These are phyloP conservation scores for Neocrepidodera transversa DNA, from an alignment of 2,888 invertebrate genomes.

Conservation along the genomic window DNA sequence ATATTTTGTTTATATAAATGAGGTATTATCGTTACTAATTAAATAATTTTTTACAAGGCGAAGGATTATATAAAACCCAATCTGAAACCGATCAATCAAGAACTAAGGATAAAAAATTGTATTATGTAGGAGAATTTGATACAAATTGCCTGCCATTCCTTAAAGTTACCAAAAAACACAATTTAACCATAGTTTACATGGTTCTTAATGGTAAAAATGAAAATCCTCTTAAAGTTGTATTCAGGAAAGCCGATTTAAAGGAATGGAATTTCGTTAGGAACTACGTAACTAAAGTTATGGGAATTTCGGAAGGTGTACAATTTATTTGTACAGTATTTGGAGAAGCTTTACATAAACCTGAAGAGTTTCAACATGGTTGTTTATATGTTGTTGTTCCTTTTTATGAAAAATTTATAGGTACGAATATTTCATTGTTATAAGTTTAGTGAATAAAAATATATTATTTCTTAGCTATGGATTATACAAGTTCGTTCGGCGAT, in stretches of 20 bases:
- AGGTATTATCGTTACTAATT: no score
- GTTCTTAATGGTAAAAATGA: background rate
- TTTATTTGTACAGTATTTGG: conserved; percentile 3
- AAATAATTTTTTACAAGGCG: no score
- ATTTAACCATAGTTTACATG: conserved; percentile 1
- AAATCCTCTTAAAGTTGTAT: background rate
- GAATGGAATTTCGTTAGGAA: background rate
- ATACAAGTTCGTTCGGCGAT: background rate
- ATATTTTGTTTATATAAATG: background rate
- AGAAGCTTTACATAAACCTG: background rate
- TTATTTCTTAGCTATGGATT: conserved; percentile 2
- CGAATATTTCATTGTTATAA: background rate
- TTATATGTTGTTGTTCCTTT: conserved; percentile 7
- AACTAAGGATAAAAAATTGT: background rate
- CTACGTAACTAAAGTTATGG: conserved; percentile 1
- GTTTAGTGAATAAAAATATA: background rate
- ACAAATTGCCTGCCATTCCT: background rate
- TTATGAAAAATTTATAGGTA: conserved; percentile 20
- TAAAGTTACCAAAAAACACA: conserved; percentile 2
- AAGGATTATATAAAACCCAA: background rate
- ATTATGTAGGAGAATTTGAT: conserved; percentile 2
- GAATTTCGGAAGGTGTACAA: background rate
- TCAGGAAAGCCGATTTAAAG: background rate
- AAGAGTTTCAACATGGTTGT: conserved; percentile 8
- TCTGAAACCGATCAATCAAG: background rate